Percentiles rank a stretch among this genome's conserved stretches.
These are phyloP conservation scores for Oryzias javanicus DNA, from an alignment of 2,113 vertebrate species.

Conservation along the genomic window DNA sequence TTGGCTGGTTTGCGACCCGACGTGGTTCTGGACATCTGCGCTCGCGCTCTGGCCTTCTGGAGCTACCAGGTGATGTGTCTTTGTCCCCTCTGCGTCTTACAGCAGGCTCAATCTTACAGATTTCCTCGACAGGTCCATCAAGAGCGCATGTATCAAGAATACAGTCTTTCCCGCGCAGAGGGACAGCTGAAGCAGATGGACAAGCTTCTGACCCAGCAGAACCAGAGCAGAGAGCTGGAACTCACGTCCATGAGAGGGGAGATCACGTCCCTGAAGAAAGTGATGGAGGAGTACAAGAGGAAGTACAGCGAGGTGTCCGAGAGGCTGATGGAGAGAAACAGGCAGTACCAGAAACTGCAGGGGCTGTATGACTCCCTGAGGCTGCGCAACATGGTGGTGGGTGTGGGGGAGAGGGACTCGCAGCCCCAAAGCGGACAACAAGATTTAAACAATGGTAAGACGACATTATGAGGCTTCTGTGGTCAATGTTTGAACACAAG, in stretches of 20 bases:
- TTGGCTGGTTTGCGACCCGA: constrained; percentile 85
- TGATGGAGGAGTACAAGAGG: constrained; percentile 88
- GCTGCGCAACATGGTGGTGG: constrained; percentile 81
- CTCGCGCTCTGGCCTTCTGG: constrained; percentile 86
- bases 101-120: background rate
- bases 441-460: constrained; percentile 52
- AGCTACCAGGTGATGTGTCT: constrained; percentile 82
- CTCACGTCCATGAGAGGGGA: constrained; percentile 82
- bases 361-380: constrained; percentile 86
- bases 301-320: constrained; percentile 89
- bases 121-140: constrained; percentile 80
- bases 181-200: constrained; percentile 85
- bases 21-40: constrained; percentile 83
- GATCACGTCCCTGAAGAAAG: constrained; percentile 85
- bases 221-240: constrained; percentile 85
- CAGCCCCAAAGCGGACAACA: constrained; percentile 18
- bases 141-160: constrained; percentile 87
- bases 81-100: background rate
- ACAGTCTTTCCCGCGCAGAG: constrained; percentile 82
- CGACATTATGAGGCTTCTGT: background rate
- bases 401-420: constrained; percentile 53
- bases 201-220: constrained; percentile 84
- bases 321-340: constrained; percentile 87
- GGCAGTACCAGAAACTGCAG: constrained; percentile 88
- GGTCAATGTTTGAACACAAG: no score